Evolutionary conservation across 2,113 vertebrate species (phyloP), one percentile per base, ranked within the genome.

Genomic region (Tinamus guttatus): DNA sequence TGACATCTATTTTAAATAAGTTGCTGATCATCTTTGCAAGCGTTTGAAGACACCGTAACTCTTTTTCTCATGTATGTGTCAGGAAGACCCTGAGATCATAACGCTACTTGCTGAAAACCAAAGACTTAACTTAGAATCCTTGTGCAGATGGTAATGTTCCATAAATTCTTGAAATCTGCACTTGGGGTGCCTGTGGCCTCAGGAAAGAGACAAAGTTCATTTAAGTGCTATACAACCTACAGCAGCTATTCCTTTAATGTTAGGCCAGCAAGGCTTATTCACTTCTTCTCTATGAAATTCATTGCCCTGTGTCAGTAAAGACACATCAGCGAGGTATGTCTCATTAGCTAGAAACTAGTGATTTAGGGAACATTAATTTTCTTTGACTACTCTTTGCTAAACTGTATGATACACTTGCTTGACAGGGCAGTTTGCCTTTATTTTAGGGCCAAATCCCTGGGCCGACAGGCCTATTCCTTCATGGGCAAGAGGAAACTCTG

Each of bases 131-230:
- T n/a, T n/a, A n/a, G n/a, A n/a, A n/a, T n/a, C n/a, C n/a, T n/a
- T n/a, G n/a, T n/a, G n/a, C n/a, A n/a, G n/a, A n/a, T n/a, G n/a
- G n/a, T n/a, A n/a, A n/a, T 0, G 7, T 47, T 92, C 30, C 40
- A 87, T 81, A 79, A 90, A 78, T 85, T 84, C 70, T 34, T 32
- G 27, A 74, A 60, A 36, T 87, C 58, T 91, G 74, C 4, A 4
- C 34, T 45, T 1, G 0, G 19, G 21, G 10, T n/a, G 3, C 6
- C 0, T 25, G 63, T 1, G 41, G 91, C 76, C 85, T 78, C 88
- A 83, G 60, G 60, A 88, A 75, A 85, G 17, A 74, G 70, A 91
- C 87, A 86, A 51, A 41, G 51, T 51, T 95, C 71, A 65, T 30
- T 71, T 45, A 62, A 67, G 43, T 32, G 8, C 25, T 45, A 59